Evolutionary conservation across 2,888 invertebrate species (phyloP).

Genomic region (Microplitis deprimator): DNA sequence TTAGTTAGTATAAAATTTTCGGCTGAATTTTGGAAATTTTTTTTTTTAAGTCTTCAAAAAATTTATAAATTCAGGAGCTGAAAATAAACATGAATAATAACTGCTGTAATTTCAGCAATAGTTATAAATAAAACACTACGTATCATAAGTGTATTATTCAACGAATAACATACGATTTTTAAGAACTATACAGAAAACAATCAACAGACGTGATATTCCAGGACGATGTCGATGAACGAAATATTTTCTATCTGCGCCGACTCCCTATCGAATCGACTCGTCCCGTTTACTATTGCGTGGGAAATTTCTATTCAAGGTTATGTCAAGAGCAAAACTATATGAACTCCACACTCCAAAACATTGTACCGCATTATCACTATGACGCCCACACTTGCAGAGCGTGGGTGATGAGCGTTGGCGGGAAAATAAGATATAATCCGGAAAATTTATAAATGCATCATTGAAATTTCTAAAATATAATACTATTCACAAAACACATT

Average conservation of each 20-base stretch:
- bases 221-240: neutral
- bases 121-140: no score
- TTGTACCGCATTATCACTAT: neutral
- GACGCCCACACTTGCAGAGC: slow-evolving; percentile 3
- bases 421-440: slow-evolving; percentile 5
- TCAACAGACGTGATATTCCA: neutral
- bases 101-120: no score
- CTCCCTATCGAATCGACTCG: slow-evolving; percentile 10
- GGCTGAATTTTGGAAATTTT: no score
- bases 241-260: neutral
- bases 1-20: no score
- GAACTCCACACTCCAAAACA: neutral
- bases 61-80: no score
- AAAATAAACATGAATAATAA: no score
- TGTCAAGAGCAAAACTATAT: slow-evolving; percentile 6
- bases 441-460: neutral
- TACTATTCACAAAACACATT: no score
- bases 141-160: no score
- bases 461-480: no score
- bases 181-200: neutral
- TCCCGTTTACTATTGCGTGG: neutral
- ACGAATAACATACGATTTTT: no score
- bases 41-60: no score
- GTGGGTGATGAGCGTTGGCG: slow-evolving; percentile 20
- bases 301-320: slow-evolving; percentile 11